Conservation (phyloP, 2,797 vertebrate species). For the Babyrousa celebensis region DNA sequence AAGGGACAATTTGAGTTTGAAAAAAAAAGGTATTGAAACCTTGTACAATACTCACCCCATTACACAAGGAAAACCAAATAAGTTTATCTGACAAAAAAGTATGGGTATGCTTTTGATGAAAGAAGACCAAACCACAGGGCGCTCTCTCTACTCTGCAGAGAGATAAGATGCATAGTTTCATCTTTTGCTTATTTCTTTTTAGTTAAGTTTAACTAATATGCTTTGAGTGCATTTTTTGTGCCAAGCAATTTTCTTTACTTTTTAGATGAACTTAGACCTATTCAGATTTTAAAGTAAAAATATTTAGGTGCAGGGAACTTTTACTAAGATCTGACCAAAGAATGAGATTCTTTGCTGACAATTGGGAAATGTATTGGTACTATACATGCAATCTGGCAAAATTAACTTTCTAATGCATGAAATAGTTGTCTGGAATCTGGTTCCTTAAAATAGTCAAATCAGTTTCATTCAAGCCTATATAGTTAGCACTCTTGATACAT, state of each 20-base stretch:
- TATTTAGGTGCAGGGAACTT: background rate
- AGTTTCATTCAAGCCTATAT: background rate
- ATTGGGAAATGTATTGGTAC: background rate
- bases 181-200: conserved; percentile 58
- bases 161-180: background rate
- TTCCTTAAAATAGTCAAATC: conserved; percentile 7
- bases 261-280: background rate
- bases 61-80: conserved; percentile 76
- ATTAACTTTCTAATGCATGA: background rate
- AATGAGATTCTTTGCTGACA: background rate
- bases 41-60: conserved; percentile 79
- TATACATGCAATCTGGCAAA: background rate
- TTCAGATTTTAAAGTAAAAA: conserved; percentile 41
- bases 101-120: conserved; percentile 13
- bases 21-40: conserved; percentile 73
- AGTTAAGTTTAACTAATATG: conserved; percentile 32
- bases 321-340: conserved; percentile 9
- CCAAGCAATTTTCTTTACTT: background rate
- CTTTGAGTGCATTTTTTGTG: background rate
- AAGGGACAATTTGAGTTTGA: conserved; percentile 67
- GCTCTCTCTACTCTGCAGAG: background rate
- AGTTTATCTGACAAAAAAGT: conserved; percentile 66
- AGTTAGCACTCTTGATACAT: background rate
- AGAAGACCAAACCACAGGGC: background rate
- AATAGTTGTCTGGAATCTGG: background rate